Percentiles rank a stretch among this genome's conserved stretches.
Conservation (phyloP, 1,140 invertebrate species). For the Cydia pomonella region DNA sequence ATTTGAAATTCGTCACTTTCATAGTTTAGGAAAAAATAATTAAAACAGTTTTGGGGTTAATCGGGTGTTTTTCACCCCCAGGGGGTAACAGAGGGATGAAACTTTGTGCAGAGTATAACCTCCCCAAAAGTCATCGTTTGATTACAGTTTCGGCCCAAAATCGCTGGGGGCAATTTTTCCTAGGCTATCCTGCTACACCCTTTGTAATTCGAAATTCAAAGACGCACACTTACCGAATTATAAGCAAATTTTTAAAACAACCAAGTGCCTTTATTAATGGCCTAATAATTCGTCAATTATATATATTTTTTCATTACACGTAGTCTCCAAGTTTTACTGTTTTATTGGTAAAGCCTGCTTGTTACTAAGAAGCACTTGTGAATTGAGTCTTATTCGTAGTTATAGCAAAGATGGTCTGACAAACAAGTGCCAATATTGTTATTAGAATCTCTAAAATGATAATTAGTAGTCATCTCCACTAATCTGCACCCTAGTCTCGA, state of each 20-base stretch:
- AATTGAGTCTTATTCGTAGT: not conserved
- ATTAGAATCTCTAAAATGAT: conserved; percentile 38
- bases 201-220: too few species aligned
- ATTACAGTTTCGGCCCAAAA: too few species aligned
- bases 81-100: too few species aligned
- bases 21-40: too few species aligned
- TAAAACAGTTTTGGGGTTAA: too few species aligned
- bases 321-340: not conserved
- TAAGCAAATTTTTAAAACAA: not conserved
- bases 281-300: not conserved
- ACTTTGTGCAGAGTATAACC: too few species aligned
- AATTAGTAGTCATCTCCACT: conserved; percentile 37
- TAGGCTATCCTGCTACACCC: too few species aligned
- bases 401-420: not conserved
- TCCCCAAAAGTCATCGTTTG: too few species aligned
- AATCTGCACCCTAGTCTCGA: conserved; percentile 39
- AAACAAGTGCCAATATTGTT: conserved; percentile 37
- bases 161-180: too few species aligned
- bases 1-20: too few species aligned
- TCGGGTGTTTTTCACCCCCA: too few species aligned
- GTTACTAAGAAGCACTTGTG: conserved; percentile 2
- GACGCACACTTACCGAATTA: not conserved
- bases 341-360: not conserved
- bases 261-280: conserved; percentile 33
- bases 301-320: too few species aligned